phyloP scores from a whole-genome alignment of 2,113 vertebrate species.

The Martes martes region DNA sequence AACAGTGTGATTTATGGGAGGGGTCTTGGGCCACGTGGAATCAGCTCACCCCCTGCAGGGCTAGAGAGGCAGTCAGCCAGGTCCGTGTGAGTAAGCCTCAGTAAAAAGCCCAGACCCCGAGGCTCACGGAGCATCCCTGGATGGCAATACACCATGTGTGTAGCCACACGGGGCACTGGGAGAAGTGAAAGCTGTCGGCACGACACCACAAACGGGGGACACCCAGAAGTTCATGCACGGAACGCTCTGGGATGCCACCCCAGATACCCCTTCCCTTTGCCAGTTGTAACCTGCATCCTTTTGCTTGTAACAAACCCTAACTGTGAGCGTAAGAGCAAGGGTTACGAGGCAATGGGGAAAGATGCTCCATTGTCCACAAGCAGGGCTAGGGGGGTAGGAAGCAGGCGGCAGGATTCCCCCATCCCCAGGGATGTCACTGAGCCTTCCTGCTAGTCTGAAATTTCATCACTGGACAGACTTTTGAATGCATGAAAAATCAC shows the following conservation, averaged over 20 bases:
- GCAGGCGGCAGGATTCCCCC: not conserved
- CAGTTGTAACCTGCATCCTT: not conserved
- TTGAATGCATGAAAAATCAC: not conserved
- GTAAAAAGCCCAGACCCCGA: not conserved
- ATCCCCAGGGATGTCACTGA: not conserved
- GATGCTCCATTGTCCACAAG: not conserved
- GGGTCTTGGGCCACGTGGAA: not conserved
- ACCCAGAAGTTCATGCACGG: too few relatives aligned
- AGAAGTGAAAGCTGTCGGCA: not conserved
- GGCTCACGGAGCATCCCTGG: not conserved
- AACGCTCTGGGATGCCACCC: not conserved
- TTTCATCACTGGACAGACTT: not conserved
- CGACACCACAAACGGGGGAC: rapidly evolving
- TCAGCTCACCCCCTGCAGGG: not conserved
- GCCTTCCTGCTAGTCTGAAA: not conserved
- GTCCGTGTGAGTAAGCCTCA: not conserved
- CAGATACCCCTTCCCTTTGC: not conserved
- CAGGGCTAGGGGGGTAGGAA: not conserved
- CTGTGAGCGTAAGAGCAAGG: not conserved
- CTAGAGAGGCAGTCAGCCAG: not conserved
- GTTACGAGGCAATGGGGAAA: not conserved
- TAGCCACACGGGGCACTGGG: rapidly evolving
- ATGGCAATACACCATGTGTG: not conserved
- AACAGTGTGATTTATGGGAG: not conserved
- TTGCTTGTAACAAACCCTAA: not conserved